Percentiles rank a stretch among this genome's conserved stretches.
These are phyloP conservation scores for Sebastes goodei DNA, from an alignment of 2,797 vertebrate genomes.

Conservation along the genomic window DNA sequence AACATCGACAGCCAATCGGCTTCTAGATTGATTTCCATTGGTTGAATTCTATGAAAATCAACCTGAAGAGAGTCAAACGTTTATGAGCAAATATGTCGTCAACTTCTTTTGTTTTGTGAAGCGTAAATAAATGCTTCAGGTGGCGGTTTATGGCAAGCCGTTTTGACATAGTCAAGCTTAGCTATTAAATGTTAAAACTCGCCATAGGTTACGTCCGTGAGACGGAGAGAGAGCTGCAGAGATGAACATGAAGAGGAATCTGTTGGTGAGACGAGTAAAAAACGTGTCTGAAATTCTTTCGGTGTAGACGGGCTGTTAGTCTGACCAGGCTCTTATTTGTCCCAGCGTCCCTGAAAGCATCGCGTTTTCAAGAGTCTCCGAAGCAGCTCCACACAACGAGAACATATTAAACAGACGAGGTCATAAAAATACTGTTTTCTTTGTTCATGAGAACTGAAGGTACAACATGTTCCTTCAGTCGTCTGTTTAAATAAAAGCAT, in stretches of 20 bases:
- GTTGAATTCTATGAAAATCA: neutral
- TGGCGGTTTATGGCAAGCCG: too few species aligned
- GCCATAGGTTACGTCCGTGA: too few species aligned
- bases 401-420: too few species aligned
- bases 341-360: neutral
- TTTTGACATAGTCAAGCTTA: too few species aligned
- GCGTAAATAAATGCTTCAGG: too few species aligned
- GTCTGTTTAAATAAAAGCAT: neutral
- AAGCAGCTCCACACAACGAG: neutral
- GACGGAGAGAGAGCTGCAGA: too few species aligned
- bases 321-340: neutral
- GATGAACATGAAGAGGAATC: too few species aligned
- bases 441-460: neutral
- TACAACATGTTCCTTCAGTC: too few species aligned
- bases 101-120: neutral
- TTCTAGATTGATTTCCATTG: neutral
- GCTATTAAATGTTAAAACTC: too few species aligned
- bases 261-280: too few species aligned
- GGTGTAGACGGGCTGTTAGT: neutral
- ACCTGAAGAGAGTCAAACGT: neutral
- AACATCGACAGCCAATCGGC: neutral
- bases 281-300: too few species aligned
- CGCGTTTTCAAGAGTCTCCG: neutral
- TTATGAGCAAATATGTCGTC: neutral
- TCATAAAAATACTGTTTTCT: neutral